These are phyloP conservation scores for Notodonta dromedarius DNA, from an alignment of 2,888 invertebrate species.

Conservation along the genomic window DNA sequence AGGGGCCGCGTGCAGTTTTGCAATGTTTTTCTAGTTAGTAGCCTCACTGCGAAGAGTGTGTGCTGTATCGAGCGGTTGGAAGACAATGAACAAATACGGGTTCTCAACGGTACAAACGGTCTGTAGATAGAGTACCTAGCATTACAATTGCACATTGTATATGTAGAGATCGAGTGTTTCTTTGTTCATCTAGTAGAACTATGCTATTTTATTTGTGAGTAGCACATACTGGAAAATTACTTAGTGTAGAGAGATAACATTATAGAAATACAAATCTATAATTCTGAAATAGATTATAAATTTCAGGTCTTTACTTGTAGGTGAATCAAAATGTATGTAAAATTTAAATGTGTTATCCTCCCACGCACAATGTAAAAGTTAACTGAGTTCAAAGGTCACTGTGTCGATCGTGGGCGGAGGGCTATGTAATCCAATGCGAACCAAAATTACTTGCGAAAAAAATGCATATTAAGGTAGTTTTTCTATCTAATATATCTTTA, in stretches of 20 bases:
- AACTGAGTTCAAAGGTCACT: not conserved
- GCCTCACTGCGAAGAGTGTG: not conserved
- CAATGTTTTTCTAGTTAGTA: slow-evolving; percentile 11
- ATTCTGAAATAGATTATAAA: too few relatives aligned
- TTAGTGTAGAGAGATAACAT: too few relatives aligned
- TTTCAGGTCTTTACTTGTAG: too few relatives aligned
- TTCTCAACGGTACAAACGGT: not conserved
- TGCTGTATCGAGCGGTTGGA: not conserved
- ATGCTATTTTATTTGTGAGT: too few relatives aligned
- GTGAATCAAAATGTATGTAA: too few relatives aligned
- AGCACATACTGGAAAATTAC: too few relatives aligned
- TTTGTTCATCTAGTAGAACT: not conserved
- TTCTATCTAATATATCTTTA: too few relatives aligned
- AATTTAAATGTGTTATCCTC: too few relatives aligned
- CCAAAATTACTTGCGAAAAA: too few relatives aligned
- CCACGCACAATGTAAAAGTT: not conserved
- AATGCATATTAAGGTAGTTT: too few relatives aligned
- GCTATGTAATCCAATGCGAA: not conserved
- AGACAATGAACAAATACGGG: not conserved
- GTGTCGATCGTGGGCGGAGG: not conserved
- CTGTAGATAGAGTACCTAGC: not conserved
- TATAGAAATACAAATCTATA: too few relatives aligned
- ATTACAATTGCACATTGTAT: not conserved
- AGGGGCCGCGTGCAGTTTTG: slow-evolving; percentile 22
- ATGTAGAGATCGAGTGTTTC: not conserved